A percentile compares a stretch with the other conserved stretches of the same genome.
Evolutionary conservation across 2,888 invertebrate genomes (phyloP).

Genomic region (Cephalotes varians): DNA sequence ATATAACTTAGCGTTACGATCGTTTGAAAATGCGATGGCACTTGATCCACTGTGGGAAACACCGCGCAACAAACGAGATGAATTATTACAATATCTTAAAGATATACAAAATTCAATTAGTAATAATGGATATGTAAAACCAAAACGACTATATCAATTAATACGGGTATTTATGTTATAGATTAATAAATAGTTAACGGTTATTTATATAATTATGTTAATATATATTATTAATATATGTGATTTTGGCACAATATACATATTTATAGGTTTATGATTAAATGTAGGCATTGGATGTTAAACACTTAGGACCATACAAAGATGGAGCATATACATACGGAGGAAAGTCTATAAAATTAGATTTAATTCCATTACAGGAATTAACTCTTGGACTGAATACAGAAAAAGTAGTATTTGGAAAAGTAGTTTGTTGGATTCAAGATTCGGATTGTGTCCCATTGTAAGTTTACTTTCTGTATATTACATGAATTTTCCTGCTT

Average conservation of each 20-base stretch:
- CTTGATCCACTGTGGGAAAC: slow-evolving; percentile 93
- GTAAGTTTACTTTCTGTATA: slow-evolving; percentile 87
- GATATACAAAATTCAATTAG: slow-evolving; percentile 89
- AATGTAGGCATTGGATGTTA: slow-evolving; percentile 88
- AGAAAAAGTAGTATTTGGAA: slow-evolving; percentile 90
- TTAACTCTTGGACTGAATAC: slow-evolving; percentile 89
- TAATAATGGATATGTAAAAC: slow-evolving; percentile 91
- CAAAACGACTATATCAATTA: slow-evolving; percentile 90
- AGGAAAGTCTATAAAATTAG: slow-evolving; percentile 86
- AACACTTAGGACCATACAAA: slow-evolving; percentile 90
- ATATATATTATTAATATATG: slow-evolving; percentile 16
- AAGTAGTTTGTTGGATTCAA: slow-evolving; percentile 93
- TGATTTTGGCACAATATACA: slow-evolving; percentile 66
- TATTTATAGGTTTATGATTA: slow-evolving; percentile 74
- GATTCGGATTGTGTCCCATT: slow-evolving; percentile 92
- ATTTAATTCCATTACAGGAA: slow-evolving; percentile 86
- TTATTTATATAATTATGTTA: slow-evolving; percentile 29
- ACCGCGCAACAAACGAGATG: slow-evolving; percentile 88
- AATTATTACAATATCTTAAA: slow-evolving; percentile 89
- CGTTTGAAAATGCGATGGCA: slow-evolving; percentile 89
- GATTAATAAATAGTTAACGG: slow-evolving; percentile 47
- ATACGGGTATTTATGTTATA: slow-evolving; percentile 86
- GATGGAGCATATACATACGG: slow-evolving; percentile 87
- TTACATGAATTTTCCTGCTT: slow-evolving; percentile 24
- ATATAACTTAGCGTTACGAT: slow-evolving; percentile 90